Evolutionary conservation across 2,113 vertebrate species (phyloP).

Genomic region (Salvelinus sp.): DNA sequence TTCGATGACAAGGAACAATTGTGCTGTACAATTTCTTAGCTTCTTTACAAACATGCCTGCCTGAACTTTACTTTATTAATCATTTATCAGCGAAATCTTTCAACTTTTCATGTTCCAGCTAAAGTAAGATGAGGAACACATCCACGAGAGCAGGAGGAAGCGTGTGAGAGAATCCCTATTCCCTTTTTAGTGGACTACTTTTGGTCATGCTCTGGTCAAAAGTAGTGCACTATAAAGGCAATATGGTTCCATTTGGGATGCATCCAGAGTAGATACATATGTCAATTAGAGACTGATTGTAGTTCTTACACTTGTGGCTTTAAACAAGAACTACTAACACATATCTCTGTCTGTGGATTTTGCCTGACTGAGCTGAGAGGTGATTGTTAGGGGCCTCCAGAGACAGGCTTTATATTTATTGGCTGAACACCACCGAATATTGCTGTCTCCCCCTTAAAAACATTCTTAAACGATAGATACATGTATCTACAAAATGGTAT

Average conservation of each 20-base stretch:
- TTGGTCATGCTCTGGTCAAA: too few relatives aligned
- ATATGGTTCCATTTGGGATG: too few relatives aligned
- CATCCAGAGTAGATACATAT: too few relatives aligned
- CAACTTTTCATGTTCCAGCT: background rate
- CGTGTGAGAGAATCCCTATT: background rate
- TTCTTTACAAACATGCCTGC: background rate
- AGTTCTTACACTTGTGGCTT: too few relatives aligned
- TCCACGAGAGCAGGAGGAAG: conserved; percentile 18
- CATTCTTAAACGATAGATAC: conserved; percentile 42
- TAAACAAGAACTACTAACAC: too few relatives aligned
- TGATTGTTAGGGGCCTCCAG: conserved; percentile 28
- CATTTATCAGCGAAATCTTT: conserved; percentile 35
- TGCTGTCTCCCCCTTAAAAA: conserved; percentile 45
- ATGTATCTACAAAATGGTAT: conserved; percentile 6
- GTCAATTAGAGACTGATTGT: background rate
- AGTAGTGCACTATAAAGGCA: too few relatives aligned
- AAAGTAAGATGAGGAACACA: conserved; percentile 2
- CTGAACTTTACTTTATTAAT: background rate
- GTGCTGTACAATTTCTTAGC: too few relatives aligned
- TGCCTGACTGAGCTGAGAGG: background rate
- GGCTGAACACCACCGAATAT: conserved; percentile 27
- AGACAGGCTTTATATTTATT: background rate
- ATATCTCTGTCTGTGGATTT: too few relatives aligned
- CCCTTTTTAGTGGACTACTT: too few relatives aligned
- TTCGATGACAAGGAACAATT: too few relatives aligned